Evolutionary conservation across 2,888 invertebrate genomes (phyloP), one percentile per base, ranked within the genome.

Genomic region (Octodonta nipae): DNA sequence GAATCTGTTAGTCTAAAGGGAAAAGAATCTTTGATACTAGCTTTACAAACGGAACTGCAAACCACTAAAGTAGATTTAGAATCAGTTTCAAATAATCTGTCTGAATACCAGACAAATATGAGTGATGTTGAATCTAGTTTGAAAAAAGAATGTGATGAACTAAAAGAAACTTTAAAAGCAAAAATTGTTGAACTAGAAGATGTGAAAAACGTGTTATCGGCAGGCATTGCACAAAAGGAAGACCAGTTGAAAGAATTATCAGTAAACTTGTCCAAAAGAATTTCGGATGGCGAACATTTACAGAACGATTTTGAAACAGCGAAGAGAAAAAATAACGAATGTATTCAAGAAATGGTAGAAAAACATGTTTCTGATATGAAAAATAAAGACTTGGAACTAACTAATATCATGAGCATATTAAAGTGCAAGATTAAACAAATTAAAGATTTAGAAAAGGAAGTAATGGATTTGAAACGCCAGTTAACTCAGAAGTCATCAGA

Each of bases 161-260:
- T 54, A 7, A 59, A 56, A 31, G 49, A 55, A 30, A 42, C 44
- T 6, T 43, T 63, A 20, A 54, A 60, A 35, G 13, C 50, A 15
- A 64, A 62, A 44, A 54, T 54, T 5, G 39, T 42, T 1, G 52
- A 60, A 28, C 44, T 62, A 11, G 60, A 64, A 28, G 52, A 58
- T 34, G 41, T 38, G 2, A 60, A 58, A 33, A 54, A 56, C 15
- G 54, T 59, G 34, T 53, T 36, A 14, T 15, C 36, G 7, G 39
- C 41, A n/a, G 35, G 35, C 5, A 27, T 40, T 26, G 44, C 49
- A 7, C 51, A 61, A 36, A 46, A 60, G 8, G 50, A 54, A 32
- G 45, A 50, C 36, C 67, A 73, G 43, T 60, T 67, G 11, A 60
- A 65, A 45, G 58, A 65, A 29, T 54, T 71, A 4, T 58, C 36